Conservation (phyloP, 2,113 vertebrate genomes). For the Psettodes erumei region DNA sequence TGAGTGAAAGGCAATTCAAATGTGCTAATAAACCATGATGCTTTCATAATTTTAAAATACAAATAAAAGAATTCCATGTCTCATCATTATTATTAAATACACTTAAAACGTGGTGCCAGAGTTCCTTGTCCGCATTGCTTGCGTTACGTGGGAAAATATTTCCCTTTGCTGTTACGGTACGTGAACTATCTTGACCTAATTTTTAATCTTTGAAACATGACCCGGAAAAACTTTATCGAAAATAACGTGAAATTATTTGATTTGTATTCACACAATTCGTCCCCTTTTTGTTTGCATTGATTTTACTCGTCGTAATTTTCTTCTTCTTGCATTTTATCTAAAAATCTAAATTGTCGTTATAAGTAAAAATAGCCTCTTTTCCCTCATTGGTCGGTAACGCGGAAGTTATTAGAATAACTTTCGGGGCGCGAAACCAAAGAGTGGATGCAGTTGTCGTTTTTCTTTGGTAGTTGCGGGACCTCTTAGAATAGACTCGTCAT, state of each 20-base stretch:
- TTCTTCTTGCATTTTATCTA: background rate
- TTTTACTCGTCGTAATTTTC: too few relatives aligned
- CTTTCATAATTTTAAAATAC: too few relatives aligned
- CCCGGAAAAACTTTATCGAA: background rate
- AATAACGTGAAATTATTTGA: fast-evolving
- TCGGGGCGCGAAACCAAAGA: constrained; percentile 43
- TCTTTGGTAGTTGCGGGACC: background rate
- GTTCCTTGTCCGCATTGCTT: too few relatives aligned
- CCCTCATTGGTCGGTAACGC: constrained; percentile 48
- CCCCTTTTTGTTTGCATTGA: background rate
- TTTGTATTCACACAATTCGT: fast-evolving
- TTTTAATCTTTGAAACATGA: constrained; percentile 37
- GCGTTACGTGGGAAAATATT: too few relatives aligned
- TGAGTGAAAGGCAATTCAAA: background rate
- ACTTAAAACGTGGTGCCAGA: too few relatives aligned
- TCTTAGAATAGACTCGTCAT: fast-evolving
- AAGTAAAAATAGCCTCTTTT: background rate
- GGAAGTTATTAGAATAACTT: constrained; percentile 46
- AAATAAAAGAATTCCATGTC: too few relatives aligned
- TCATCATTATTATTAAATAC: too few relatives aligned
- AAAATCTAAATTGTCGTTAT: background rate
- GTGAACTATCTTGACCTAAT: constrained; percentile 1
- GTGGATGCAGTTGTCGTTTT: fast-evolving
- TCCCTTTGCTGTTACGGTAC: too few relatives aligned
- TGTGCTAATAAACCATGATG: background rate